Evolutionary conservation across 2,888 invertebrate genomes (phyloP).

Genomic region (Diadegma fenestrale): DNA sequence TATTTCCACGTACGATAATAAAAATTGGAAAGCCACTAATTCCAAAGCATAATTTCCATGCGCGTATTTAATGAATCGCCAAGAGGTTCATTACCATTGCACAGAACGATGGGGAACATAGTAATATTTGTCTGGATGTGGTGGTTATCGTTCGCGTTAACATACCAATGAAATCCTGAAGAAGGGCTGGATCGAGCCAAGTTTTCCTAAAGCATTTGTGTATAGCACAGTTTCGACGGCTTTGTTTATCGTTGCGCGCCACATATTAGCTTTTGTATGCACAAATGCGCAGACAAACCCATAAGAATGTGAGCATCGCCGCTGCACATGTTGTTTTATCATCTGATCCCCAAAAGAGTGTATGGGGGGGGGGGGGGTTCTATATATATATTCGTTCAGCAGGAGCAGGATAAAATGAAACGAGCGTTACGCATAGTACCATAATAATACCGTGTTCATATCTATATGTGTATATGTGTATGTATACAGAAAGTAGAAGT

Average conservation of each 20-base stretch:
- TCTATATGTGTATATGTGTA: slow-evolving; percentile 30
- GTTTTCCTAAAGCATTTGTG: slow-evolving; percentile 25
- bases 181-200: slow-evolving; percentile 30
- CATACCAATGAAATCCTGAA: slow-evolving; percentile 47
- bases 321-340: slow-evolving; percentile 14
- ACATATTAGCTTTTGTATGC: not conserved
- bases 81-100: slow-evolving; percentile 1
- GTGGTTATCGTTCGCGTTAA: slow-evolving; percentile 53
- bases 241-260: not conserved
- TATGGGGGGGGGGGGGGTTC: not conserved
- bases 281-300: not conserved
- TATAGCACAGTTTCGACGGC: not conserved
- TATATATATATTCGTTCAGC: not conserved
- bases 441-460: slow-evolving; percentile 29
- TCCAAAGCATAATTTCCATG: not conserved
- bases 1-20: not conserved
- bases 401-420: slow-evolving; percentile 27
- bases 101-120: not conserved
- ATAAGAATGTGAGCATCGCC: slow-evolving; percentile 3
- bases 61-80: slow-evolving; percentile 6
- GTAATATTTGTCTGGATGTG: slow-evolving; percentile 35
- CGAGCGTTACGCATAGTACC: slow-evolving; percentile 39
- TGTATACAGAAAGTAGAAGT: slow-evolving; percentile 45
- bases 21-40: not conserved
- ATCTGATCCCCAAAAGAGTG: slow-evolving; percentile 10